phyloP scores from a whole-genome alignment of 1,140 invertebrate genomes.

The Zaprionus lachaisei region DNA sequence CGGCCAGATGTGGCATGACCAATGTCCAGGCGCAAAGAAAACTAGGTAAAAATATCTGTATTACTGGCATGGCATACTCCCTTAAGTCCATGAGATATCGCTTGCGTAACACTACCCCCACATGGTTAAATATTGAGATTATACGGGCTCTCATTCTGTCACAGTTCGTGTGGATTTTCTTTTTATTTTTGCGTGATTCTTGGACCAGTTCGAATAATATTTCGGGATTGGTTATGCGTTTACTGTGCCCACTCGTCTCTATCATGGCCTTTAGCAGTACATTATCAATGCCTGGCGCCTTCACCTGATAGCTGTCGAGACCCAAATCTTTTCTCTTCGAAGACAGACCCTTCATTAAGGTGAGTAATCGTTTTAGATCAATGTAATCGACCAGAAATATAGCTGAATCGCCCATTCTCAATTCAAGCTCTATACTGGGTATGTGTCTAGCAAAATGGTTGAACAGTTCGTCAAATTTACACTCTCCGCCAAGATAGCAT shows the following conservation, averaged over 20 bases:
- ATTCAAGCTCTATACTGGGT: constrained; percentile 34
- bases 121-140: background rate
- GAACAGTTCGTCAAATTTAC: constrained; percentile 16
- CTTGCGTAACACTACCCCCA: constrained; percentile 24
- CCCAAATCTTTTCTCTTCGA: constrained; percentile 14
- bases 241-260: background rate
- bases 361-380: background rate
- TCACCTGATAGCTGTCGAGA: constrained; percentile 37
- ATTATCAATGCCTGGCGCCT: constrained; percentile 31
- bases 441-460: constrained; percentile 19
- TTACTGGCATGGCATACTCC: background rate
- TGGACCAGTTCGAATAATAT: background rate
- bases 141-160: background rate
- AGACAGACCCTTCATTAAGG: constrained; percentile 20
- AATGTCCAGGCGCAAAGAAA: constrained; percentile 12
- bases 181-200: background rate
- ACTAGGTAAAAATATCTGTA: constrained; percentile 32
- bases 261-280: constrained; percentile 25
- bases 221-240: background rate
- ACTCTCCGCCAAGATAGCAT: constrained; percentile 19
- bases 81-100: constrained; percentile 32
- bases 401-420: constrained; percentile 9
- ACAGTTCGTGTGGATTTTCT: background rate
- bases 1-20: constrained; percentile 4
- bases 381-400: constrained; percentile 21